Percentiles rank a stretch among this genome's conserved stretches.
Evolutionary conservation across 1,140 invertebrate species (phyloP).

Genomic region (Neodiprion fabricii): DNA sequence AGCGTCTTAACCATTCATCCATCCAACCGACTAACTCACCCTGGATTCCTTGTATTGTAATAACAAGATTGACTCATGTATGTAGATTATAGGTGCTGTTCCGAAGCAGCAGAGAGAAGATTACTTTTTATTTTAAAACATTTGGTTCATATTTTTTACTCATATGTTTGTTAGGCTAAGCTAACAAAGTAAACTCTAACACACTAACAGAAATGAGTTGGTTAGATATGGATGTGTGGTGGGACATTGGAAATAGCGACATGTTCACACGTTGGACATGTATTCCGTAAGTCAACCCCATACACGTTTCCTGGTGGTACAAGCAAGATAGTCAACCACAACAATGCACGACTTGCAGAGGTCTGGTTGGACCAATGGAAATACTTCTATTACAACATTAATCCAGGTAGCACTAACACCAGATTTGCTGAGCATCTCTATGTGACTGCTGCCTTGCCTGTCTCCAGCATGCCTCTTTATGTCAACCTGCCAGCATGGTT

Average conservation of each 20-base stretch:
- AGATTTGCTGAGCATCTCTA: constrained; percentile 15
- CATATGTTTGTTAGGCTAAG: constrained; percentile 18
- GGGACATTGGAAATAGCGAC: constrained; percentile 89
- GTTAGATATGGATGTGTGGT: constrained; percentile 97
- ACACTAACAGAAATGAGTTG: constrained; percentile 61
- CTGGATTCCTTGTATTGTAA: constrained; percentile 8
- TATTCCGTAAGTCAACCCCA: constrained; percentile 98
- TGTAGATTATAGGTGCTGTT: not conserved
- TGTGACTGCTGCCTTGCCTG: constrained; percentile 12
- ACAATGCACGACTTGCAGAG: constrained; percentile 94
- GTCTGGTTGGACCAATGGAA: constrained; percentile 99
- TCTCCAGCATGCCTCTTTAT: constrained; percentile 10
- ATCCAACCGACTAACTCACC: constrained; percentile 57
- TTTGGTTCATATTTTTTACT: not conserved
- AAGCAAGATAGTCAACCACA: constrained; percentile 97
- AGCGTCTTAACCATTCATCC: constrained; percentile 62
- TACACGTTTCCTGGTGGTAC: constrained; percentile 99
- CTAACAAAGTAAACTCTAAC: constrained; percentile 47
- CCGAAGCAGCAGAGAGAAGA: not conserved
- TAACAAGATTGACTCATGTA: not conserved
- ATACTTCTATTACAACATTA: constrained; percentile 98
- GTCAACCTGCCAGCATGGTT: not conserved
- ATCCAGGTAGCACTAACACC: constrained; percentile 79
- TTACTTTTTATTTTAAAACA: too few species aligned
- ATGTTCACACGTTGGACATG: constrained; percentile 93